These are phyloP conservation scores for Ariopsis seemanni DNA, from an alignment of 2,113 vertebrate species.

Conservation along the genomic window DNA sequence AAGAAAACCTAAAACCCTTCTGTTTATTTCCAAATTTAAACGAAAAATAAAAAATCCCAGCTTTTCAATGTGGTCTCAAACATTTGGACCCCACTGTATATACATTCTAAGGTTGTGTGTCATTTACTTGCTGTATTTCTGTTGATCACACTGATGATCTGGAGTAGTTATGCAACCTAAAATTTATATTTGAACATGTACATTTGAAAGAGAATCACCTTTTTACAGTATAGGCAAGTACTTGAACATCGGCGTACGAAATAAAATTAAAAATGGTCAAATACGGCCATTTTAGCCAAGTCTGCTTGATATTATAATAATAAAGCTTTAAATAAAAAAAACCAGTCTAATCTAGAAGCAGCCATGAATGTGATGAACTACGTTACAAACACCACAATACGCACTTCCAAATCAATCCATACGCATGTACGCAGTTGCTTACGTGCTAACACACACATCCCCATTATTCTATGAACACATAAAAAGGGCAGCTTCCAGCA, in stretches of 20 bases:
- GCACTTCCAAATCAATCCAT: neutral
- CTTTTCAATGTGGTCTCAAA: neutral
- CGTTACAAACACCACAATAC: neutral
- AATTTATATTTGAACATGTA: neutral
- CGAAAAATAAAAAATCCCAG: neutral
- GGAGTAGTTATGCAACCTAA: neutral
- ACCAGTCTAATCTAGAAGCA: neutral
- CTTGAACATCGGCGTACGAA: no score
- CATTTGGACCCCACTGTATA: neutral
- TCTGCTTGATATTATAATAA: neutral
- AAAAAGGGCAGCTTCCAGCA: neutral
- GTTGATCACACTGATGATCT: neutral
- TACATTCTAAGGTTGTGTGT: neutral
- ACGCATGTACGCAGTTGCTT: neutral
- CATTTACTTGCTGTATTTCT: neutral
- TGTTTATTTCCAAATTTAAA: neutral
- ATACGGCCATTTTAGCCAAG: neutral
- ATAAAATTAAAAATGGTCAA: no score
- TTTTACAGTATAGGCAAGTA: neutral
- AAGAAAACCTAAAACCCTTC: neutral
- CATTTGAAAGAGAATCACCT: neutral
- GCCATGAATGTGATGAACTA: neutral
- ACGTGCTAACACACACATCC: neutral
- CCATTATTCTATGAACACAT: neutral
- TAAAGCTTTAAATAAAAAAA: neutral